phyloP scores from a whole-genome alignment of 2,888 invertebrate genomes.

The Mythimna lalbum region DNA sequence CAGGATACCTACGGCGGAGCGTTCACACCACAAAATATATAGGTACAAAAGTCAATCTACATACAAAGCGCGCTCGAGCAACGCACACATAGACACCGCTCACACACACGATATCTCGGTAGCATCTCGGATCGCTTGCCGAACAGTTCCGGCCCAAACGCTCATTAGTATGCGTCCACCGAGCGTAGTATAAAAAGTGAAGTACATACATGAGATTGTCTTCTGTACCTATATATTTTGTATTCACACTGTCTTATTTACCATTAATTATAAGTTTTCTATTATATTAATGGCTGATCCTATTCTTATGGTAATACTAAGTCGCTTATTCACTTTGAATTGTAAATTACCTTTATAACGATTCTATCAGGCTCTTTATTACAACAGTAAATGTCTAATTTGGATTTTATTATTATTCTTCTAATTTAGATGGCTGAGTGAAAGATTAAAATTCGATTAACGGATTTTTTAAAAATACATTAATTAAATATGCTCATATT shows the following conservation, averaged over 20 bases:
- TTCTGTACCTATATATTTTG: too few relatives aligned
- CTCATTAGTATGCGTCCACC: too few relatives aligned
- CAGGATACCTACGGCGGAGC: conserved; percentile 27
- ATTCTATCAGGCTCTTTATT: conserved; percentile 50
- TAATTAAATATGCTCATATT: conserved; percentile 11
- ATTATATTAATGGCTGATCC: conserved; percentile 42
- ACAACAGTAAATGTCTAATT: conserved; percentile 53
- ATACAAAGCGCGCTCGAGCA: too few relatives aligned
- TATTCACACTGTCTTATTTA: conserved; percentile 29
- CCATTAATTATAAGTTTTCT: conserved; percentile 53
- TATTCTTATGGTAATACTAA: conserved; percentile 60
- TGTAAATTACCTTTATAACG: conserved; percentile 49
- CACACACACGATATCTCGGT: too few relatives aligned
- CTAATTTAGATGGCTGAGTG: conserved; percentile 1
- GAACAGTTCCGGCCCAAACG: too few relatives aligned
- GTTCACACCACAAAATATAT: too few relatives aligned
- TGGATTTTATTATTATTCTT: conserved; percentile 47
- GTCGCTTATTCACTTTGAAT: conserved; percentile 54
- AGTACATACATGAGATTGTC: too few relatives aligned
- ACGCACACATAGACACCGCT: too few relatives aligned
- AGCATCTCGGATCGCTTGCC: too few relatives aligned
- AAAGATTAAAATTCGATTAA: conserved; percentile 36
- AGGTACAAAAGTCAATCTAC: too few relatives aligned
- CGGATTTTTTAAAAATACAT: conserved; percentile 18
- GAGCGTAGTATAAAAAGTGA: too few relatives aligned